These are phyloP conservation scores for Pheosia gnoma DNA, from an alignment of 2,888 invertebrate genomes.

Conservation along the genomic window DNA sequence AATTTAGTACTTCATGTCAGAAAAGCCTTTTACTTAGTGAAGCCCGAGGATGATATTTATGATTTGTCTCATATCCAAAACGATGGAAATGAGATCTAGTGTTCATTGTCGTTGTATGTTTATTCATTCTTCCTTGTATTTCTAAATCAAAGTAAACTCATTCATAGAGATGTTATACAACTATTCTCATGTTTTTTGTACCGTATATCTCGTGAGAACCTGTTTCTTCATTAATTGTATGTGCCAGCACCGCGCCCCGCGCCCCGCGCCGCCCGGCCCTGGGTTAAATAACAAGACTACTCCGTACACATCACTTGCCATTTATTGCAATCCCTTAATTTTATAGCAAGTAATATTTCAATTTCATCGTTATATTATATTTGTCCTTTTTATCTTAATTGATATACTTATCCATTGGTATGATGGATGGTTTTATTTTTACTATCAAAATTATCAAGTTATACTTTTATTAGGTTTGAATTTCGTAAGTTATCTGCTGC, in stretches of 20 bases:
- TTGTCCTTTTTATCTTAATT: not conserved
- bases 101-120: not conserved
- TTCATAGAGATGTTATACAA: conserved; percentile 7
- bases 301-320: conserved; percentile 9
- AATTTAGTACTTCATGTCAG: too few relatives aligned
- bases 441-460: too few relatives aligned
- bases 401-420: not conserved
- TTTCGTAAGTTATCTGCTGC: too few relatives aligned
- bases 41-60: too few relatives aligned
- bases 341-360: not conserved
- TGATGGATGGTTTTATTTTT: too few relatives aligned
- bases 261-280: conserved; percentile 9
- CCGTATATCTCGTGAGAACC: conserved; percentile 43
- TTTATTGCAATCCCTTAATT: not conserved
- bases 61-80: too few relatives aligned
- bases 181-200: conserved; percentile 15
- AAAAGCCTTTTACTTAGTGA: too few relatives aligned
- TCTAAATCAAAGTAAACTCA: not conserved
- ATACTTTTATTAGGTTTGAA: too few relatives aligned
- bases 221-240: conserved; percentile 37
- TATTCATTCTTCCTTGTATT: not conserved
- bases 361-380: not conserved
- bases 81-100: not conserved
- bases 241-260: conserved; percentile 1
- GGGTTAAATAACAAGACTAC: conserved; percentile 28